These are phyloP conservation scores for Anniella stebbinsi DNA, from an alignment of 2,797 vertebrate genomes.

Conservation along the genomic window DNA sequence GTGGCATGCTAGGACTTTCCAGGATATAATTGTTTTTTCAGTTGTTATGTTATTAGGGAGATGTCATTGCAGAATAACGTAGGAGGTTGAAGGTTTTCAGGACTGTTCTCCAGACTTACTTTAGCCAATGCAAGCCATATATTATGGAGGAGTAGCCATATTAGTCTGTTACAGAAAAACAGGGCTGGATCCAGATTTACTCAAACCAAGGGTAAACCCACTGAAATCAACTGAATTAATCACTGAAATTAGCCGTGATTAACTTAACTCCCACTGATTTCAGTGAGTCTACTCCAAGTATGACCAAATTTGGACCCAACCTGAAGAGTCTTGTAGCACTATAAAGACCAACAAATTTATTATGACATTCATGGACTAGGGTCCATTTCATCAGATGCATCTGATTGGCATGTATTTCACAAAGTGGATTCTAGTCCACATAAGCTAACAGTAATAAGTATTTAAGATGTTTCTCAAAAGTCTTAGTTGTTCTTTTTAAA, in stretches of 20 bases:
- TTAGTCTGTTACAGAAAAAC: background rate
- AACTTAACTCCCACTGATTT: too few species aligned
- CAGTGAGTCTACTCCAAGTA: too few species aligned
- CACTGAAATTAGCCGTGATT: too few species aligned
- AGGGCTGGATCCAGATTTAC: background rate
- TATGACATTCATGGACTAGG: background rate
- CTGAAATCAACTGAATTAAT: too few species aligned
- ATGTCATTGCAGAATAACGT: background rate
- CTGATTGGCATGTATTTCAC: background rate
- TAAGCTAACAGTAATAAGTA: background rate
- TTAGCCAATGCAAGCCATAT: too few species aligned
- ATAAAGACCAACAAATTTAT: background rate
- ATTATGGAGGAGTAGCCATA: background rate
- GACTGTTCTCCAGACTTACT: background rate
- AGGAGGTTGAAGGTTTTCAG: background rate
- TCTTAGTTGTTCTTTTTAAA: background rate
- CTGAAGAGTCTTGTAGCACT: too few species aligned
- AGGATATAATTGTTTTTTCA: background rate
- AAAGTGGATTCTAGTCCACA: background rate
- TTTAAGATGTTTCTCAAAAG: background rate
- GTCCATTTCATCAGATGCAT: too few species aligned
- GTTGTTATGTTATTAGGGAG: background rate
- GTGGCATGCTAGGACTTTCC: background rate
- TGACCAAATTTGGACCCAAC: too few species aligned
- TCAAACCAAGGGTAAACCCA: too few species aligned